phyloP scores from a whole-genome alignment of 2,888 invertebrate species.

The Tetropium fuscum region DNA sequence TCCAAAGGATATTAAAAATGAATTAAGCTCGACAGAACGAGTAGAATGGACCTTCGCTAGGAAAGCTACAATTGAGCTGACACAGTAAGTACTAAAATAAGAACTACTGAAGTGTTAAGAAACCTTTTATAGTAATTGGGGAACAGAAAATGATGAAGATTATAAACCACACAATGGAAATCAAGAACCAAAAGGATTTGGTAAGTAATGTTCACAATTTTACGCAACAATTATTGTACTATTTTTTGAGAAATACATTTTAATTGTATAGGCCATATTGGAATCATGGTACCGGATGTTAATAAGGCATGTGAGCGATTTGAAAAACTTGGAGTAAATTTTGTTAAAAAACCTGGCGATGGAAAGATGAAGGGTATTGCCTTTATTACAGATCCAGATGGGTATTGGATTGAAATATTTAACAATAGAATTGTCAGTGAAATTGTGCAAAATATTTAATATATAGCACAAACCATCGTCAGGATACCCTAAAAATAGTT shows the following conservation, averaged over 20 bases:
- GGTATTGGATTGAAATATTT: conserved; percentile 89
- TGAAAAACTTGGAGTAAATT: conserved; percentile 86
- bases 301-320: conserved; percentile 87
- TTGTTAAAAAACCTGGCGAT: conserved; percentile 90
- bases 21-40: conserved; percentile 72
- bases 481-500: too few species aligned
- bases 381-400: conserved; percentile 96
- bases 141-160: conserved; percentile 86
- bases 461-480: too few species aligned
- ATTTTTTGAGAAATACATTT: not conserved
- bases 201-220: conserved; percentile 59
- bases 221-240: not conserved
- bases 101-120: conserved; percentile 7
- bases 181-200: conserved; percentile 88
- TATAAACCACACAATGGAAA: conserved; percentile 92
- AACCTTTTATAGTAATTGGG: conserved; percentile 88
- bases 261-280: conserved; percentile 81
- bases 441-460: conserved; percentile 11
- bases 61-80: conserved; percentile 90
- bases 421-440: conserved; percentile 44
- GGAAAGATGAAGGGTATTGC: conserved; percentile 95
- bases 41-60: conserved; percentile 83
- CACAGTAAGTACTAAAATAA: conserved; percentile 77
- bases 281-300: conserved; percentile 90
- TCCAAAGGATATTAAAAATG: conserved; percentile 74